Evolutionary conservation across 2,113 vertebrate genomes (phyloP).

Genomic region (Orientallactaga bullata): DNA sequence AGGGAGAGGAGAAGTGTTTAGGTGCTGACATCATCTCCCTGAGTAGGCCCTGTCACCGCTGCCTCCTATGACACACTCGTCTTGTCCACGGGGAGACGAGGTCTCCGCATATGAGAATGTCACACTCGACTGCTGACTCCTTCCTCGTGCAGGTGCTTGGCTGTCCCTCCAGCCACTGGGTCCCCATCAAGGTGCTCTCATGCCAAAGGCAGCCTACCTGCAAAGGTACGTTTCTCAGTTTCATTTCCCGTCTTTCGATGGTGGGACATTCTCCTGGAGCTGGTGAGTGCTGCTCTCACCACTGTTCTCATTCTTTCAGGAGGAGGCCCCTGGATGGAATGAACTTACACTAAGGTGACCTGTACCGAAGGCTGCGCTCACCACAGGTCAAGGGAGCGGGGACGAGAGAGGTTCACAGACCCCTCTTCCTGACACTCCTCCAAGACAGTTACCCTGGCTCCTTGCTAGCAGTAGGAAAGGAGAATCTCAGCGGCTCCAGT

Average conservation of each 20-base stretch:
- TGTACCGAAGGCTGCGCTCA: no score
- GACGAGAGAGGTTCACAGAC: not conserved
- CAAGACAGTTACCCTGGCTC: not conserved
- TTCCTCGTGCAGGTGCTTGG: not conserved
- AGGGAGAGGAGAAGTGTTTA: no score
- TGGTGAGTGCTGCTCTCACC: not conserved
- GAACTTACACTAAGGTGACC: no score
- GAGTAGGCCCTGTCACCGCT: no score
- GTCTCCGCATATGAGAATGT: no score
- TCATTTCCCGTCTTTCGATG: no score
- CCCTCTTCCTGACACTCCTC: not conserved
- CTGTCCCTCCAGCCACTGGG: not conserved
- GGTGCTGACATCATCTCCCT: no score
- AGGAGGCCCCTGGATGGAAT: not conserved
- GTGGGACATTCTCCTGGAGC: not conserved
- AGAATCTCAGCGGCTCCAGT: no score
- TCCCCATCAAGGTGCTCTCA: not conserved
- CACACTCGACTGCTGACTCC: not conserved
- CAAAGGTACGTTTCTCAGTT: not conserved
- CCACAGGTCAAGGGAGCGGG: no score
- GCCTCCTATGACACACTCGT: no score
- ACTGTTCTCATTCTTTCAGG: not conserved
- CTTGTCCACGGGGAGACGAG: no score
- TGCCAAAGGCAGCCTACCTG: not conserved
- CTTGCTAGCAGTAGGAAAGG: no score